Evolutionary conservation across 2,113 vertebrate species (phyloP).

Genomic region (Gorilla gorilla): DNA sequence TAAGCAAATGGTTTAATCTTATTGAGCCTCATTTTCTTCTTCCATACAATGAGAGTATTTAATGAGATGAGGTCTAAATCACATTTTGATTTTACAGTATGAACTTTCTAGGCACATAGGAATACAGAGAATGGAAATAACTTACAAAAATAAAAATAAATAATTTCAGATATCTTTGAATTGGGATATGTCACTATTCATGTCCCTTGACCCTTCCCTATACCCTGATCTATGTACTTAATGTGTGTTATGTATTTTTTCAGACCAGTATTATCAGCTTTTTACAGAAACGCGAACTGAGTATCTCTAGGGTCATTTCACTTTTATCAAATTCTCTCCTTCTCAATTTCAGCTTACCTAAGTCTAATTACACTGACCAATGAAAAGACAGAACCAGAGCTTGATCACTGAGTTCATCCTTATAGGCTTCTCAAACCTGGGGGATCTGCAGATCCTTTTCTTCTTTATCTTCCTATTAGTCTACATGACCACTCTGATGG

Average conservation of each 20-base stretch:
- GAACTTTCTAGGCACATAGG: neutral
- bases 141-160: neutral
- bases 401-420: conserved; percentile 40
- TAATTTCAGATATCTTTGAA: neutral
- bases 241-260: neutral
- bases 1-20: neutral
- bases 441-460: conserved; percentile 41
- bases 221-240: neutral
- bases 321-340: neutral
- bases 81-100: neutral
- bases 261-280: neutral
- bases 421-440: conserved; percentile 55
- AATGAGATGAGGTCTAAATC: neutral
- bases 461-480: conserved; percentile 55
- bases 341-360: neutral
- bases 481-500: conserved; percentile 35
- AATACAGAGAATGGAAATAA: neutral
- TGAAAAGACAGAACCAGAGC: conserved; percentile 50
- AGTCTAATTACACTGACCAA: neutral
- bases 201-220: neutral
- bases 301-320: neutral
- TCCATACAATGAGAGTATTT: neutral
- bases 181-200: neutral
- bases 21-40: neutral
- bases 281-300: neutral